A percentile compares a stretch with the other conserved stretches of the same genome.
These are phyloP conservation scores for Corythaixoides concolor DNA, from an alignment of 2,113 vertebrate genomes.

Conservation along the genomic window DNA sequence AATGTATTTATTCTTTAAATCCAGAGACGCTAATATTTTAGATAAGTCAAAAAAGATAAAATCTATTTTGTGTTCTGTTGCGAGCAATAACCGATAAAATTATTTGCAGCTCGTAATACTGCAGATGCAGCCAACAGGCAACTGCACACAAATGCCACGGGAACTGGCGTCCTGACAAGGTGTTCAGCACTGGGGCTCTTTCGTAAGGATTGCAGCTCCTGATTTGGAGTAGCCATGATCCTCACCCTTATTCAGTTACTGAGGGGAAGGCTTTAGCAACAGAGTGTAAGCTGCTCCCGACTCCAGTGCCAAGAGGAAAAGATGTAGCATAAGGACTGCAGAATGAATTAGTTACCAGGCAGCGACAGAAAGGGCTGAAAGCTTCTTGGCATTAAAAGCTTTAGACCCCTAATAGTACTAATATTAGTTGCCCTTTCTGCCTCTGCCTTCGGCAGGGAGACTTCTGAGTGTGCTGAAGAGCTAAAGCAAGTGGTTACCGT, in stretches of 20 bases:
- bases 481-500: background rate
- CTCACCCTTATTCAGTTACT: background rate
- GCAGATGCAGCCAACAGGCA: conserved; percentile 2
- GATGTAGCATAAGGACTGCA: background rate
- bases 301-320: background rate
- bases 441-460: conserved; percentile 28
- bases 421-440: conserved; percentile 24
- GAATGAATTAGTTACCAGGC: conserved; percentile 24
- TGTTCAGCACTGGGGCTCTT: background rate
- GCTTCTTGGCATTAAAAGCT: background rate
- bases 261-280: background rate
- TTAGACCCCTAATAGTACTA: background rate
- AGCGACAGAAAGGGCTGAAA: background rate
- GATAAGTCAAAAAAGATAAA: background rate
- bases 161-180: background rate
- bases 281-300: background rate
- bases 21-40: background rate
- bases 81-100: background rate
- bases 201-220: background rate
- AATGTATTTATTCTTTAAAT: background rate
- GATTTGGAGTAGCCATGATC: background rate
- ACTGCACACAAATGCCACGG: background rate
- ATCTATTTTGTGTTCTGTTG: background rate
- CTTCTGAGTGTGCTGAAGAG: background rate
- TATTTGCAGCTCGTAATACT: background rate